A percentile compares a stretch with the other conserved stretches of the same genome.
Evolutionary conservation across 2,113 vertebrate genomes (phyloP).

Genomic region (Natator depressus): DNA sequence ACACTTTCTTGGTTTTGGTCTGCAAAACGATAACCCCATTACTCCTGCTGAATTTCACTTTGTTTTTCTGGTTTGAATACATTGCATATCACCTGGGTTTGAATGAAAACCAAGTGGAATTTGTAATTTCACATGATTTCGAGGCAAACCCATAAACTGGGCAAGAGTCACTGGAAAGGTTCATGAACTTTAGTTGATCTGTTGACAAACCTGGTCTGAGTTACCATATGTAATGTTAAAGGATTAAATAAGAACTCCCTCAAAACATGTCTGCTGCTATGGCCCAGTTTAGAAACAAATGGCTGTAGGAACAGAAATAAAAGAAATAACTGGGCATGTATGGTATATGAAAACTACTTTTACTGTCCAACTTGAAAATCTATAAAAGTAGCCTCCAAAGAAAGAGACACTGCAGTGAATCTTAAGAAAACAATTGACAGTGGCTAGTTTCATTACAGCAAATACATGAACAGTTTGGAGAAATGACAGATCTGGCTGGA

Average conservation of each 20-base stretch:
- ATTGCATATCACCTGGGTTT: background rate
- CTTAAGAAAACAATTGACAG: conserved; percentile 10
- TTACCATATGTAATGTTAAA: background rate
- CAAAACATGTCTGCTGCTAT: background rate
- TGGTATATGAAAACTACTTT: background rate
- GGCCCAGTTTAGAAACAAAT: background rate
- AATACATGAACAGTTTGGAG: background rate
- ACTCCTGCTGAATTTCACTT: background rate
- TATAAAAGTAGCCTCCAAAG: conserved; percentile 12
- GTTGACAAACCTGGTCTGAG: background rate
- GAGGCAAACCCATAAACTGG: background rate
- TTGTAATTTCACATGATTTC: background rate
- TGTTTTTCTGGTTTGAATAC: background rate
- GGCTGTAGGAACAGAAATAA: background rate
- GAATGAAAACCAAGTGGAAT: background rate
- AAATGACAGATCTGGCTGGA: background rate
- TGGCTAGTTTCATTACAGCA: background rate
- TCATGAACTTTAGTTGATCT: background rate
- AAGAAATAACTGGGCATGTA: background rate
- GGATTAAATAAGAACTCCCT: background rate
- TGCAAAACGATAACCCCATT: background rate
- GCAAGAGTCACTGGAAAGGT: background rate
- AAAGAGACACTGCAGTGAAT: background rate
- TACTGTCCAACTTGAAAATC: background rate
- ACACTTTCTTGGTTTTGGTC: accelerated